Percentiles rank a stretch among this genome's conserved stretches.
Evolutionary conservation across 2,797 vertebrate species (phyloP).

Genomic region (Channa striata): DNA sequence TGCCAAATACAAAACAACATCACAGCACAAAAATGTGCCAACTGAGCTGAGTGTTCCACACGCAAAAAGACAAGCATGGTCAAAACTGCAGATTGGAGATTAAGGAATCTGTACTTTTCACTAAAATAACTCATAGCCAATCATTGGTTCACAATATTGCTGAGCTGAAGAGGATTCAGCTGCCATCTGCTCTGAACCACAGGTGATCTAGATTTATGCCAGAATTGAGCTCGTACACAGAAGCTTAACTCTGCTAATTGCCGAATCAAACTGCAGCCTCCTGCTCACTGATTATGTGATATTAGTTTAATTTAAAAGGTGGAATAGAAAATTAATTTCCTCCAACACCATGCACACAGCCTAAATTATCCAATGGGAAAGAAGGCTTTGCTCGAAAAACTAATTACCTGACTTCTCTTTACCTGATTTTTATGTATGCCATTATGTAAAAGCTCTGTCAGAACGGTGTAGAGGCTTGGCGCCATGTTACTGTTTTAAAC

Average conservation of each 20-base stretch:
- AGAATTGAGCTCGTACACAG: slow-evolving; percentile 54
- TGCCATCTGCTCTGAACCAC: slow-evolving; percentile 79
- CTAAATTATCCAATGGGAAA: not conserved
- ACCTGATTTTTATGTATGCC: not conserved
- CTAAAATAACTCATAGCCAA: slow-evolving; percentile 58
- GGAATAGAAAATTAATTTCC: not conserved
- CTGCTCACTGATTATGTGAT: not conserved
- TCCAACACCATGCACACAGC: not conserved
- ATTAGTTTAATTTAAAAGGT: not conserved
- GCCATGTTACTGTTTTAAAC: slow-evolving; percentile 22
- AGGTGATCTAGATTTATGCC: slow-evolving; percentile 64
- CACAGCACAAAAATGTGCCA: slow-evolving; percentile 23
- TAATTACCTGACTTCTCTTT: slow-evolving; percentile 3
- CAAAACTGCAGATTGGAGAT: slow-evolving; percentile 28
- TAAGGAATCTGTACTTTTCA: slow-evolving; percentile 16
- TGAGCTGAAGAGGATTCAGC: slow-evolving; percentile 65
- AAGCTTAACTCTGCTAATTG: slow-evolving; percentile 29
- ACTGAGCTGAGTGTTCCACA: slow-evolving; percentile 31
- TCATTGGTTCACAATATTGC: slow-evolving; percentile 61
- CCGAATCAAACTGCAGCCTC: slow-evolving; percentile 40
- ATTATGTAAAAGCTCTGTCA: slow-evolving; percentile 8
- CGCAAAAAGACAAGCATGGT: slow-evolving; percentile 28
- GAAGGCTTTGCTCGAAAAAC: slow-evolving; percentile 3
- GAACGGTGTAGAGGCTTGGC: slow-evolving; percentile 12
- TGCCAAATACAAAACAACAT: slow-evolving; percentile 75